These are phyloP conservation scores for Macrosoma leucophasiata DNA, from an alignment of 2,888 invertebrate genomes.

Conservation along the genomic window DNA sequence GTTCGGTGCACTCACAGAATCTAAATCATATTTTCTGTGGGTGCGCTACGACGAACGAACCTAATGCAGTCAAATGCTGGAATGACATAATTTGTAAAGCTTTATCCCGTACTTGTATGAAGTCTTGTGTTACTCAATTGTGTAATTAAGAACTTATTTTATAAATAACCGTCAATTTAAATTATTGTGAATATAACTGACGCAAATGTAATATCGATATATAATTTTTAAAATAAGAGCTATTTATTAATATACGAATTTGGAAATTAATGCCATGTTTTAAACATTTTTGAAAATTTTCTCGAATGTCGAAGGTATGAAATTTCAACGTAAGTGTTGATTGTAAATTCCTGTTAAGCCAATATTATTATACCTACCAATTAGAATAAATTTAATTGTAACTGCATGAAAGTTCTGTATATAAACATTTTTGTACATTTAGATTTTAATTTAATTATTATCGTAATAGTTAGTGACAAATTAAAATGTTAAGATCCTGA, in stretches of 20 bases:
- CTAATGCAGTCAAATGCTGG: no score
- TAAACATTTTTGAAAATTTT: conserved; percentile 20
- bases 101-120: no score
- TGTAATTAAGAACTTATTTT: no score
- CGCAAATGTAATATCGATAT: conserved; percentile 4
- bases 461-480: conserved; percentile 64
- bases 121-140: no score
- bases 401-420: conserved; percentile 67
- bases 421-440: conserved; percentile 74
- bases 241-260: conserved; percentile 23
- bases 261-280: conserved; percentile 16
- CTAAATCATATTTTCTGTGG: no score
- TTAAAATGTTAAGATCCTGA: conserved; percentile 67
- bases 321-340: conserved; percentile 37
- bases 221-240: conserved; percentile 11
- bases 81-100: no score
- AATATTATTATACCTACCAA: conserved; percentile 55
- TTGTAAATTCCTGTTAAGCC: conserved; percentile 51
- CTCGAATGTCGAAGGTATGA: conserved; percentile 21
- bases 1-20: no score
- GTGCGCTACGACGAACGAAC: no score
- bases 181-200: conserved; percentile 31
- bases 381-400: conserved; percentile 48
- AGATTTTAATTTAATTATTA: conserved; percentile 68
- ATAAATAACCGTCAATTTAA: conserved; percentile 40